Evolutionary conservation across 23 tunicate genomes (phyloP), one percentile per base, ranked within the genome.

Genomic region (Diplosoma virens): DNA sequence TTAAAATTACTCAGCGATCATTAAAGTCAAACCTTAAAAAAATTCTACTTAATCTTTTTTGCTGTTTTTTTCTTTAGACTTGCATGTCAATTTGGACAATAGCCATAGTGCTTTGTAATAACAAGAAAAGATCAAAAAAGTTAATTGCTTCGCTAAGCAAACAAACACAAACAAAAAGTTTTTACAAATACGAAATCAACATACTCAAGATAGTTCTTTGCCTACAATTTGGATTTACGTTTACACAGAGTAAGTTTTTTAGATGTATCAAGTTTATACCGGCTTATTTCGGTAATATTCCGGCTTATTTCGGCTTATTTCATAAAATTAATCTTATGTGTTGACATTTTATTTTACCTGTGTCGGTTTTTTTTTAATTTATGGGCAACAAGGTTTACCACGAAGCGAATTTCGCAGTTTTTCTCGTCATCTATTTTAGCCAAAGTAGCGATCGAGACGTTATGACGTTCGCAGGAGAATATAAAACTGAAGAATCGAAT

Each of bases 181-280:
- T 48, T 50, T 27, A 35, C 60, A 72, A 72, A 16, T 36, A 36
- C 18, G 78, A 72, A 30, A 48, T 47, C 3, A 36, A 47, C 14
- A 37, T 72, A 1, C 23, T 72, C 2, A 50, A 26, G 28, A 47
- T 24, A 26, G 78, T 72, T 3, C 11, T 72, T 1, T 25, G 4
- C 59, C 47, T 72, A 61, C 33, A 72, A 48, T n/a, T 48, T 47
- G 78, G 78, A 25, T 72, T 72, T 48, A 24, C 61, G n/a, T 5
- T 48, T 23, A 72, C 78, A 6, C 28, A 47, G 36, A 34, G 78
- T 72, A 50, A 21, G 78, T 26, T n/a, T n/a, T n/a, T n/a, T n/a
- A n/a, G n/a, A n/a, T n/a, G n/a, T n/a, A n/a, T n/a, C n/a, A n/a
- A n/a, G n/a, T n/a, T n/a, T n/a, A n/a, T n/a, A n/a, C n/a, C n/a